phyloP scores from a whole-genome alignment of 2,113 vertebrate species.

The Peromyscus polionotus region DNA sequence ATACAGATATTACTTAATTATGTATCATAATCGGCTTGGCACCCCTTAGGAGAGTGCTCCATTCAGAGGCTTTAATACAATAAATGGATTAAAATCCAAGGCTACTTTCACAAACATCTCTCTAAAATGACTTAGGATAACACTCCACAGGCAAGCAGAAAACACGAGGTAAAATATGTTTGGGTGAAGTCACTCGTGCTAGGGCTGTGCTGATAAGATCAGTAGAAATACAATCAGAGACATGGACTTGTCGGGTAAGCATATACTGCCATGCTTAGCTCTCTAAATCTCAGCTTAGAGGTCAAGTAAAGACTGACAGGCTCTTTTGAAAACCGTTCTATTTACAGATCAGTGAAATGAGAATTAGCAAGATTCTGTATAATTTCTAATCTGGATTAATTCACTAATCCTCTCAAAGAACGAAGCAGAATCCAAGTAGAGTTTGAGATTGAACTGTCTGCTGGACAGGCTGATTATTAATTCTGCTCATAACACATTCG shows the following conservation, averaged over 20 bases:
- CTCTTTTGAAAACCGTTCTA: slow-evolving; percentile 59
- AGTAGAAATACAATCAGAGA: slow-evolving; percentile 45
- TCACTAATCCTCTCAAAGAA: slow-evolving; percentile 58
- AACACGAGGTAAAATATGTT: slow-evolving; percentile 44
- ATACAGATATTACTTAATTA: slow-evolving; percentile 65
- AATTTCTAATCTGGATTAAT: slow-evolving; percentile 76
- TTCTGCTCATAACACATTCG: background rate
- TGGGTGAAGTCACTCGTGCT: background rate
- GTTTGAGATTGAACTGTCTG: background rate
- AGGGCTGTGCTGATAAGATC: slow-evolving; percentile 33
- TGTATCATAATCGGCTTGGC: slow-evolving; percentile 59
- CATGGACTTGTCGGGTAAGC: background rate
- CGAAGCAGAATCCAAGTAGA: background rate
- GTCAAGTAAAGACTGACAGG: slow-evolving; percentile 22
- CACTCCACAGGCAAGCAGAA: slow-evolving; percentile 59
- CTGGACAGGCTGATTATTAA: slow-evolving; percentile 39
- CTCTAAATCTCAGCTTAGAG: slow-evolving; percentile 46
- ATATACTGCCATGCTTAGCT: background rate
- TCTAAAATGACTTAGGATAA: slow-evolving; percentile 64
- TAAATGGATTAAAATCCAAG: slow-evolving; percentile 68
- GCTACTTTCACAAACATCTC: slow-evolving; percentile 66
- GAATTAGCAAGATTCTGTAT: slow-evolving; percentile 50
- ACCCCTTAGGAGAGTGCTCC: slow-evolving; percentile 32
- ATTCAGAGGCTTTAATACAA: slow-evolving; percentile 52
- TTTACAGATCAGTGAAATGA: slow-evolving; percentile 65